A percentile compares a stretch with the other conserved stretches of the same genome.
phyloP scores from a whole-genome alignment of 2,113 vertebrate genomes.

The Myrmecobius fasciatus region DNA sequence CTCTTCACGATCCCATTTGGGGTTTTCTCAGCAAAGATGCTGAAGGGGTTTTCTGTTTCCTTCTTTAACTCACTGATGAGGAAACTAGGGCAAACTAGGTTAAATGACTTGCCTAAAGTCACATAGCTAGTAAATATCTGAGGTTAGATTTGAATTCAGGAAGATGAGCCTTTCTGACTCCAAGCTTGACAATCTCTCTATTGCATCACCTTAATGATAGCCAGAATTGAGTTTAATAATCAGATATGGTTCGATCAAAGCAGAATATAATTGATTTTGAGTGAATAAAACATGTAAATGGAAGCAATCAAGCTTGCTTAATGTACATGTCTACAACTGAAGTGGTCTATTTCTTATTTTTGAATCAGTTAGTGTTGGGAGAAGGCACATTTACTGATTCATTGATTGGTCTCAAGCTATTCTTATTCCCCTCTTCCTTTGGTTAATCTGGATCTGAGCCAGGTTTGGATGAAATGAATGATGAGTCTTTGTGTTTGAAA shows the following conservation, averaged over 20 bases:
- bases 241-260: neutral
- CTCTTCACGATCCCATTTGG: no score
- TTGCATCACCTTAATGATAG: neutral
- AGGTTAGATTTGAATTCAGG: no score
- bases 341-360: neutral
- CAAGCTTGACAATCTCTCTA: no score
- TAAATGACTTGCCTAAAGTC: no score
- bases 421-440: neutral
- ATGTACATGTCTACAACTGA: no score
- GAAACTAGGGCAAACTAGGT: no score
- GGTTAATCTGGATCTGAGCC: neutral
- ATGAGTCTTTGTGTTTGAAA: neutral
- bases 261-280: conserved; percentile 25
- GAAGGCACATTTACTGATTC: neutral
- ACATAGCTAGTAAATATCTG: no score
- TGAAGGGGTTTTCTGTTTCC: no score
- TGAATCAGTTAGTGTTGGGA: neutral
- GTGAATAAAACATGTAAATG: conserved; percentile 40
- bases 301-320: neutral
- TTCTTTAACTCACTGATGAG: no score
- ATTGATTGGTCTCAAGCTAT: neutral
- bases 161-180: no score
- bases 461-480: neutral
- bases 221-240: neutral
- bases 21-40: no score